Base-by-base conservation (phyloP, 2,888 invertebrate genomes). In the Trichopria drosophilae region DNA sequence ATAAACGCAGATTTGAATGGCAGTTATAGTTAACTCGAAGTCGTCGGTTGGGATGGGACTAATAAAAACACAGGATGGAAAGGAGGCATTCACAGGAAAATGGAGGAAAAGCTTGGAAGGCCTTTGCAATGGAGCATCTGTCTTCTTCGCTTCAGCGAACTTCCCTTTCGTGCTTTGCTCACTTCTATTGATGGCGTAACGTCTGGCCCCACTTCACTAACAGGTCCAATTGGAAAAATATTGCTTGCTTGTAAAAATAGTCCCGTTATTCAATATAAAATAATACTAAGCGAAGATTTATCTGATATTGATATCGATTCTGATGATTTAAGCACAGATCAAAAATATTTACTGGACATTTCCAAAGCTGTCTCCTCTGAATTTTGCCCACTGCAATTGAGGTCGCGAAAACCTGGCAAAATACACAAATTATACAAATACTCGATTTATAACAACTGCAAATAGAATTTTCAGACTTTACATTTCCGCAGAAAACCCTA, bases 391-490 rank as follows among this genome's bases (percentile, higher is more conserved):
- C 26, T 24, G 18, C 26, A 40, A 23, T 4, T 40, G 12, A 18
- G 26, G n/a, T 16, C 23, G 13, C 24, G 15, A 40, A 23, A 40
- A 13, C 40, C 40, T 10, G 40, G 40, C 15, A 15, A 9, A 26
- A 18, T 41, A 18, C 15, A 41, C 18, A 19, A 24, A 4, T 28
- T 29, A 4, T 19, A 29, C 29, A 18, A 29, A 19, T 29, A 29
- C 29, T 12, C 13, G 7, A 31, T 18, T 31, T 15, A 15, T 6
- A 31, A 31, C 7, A n/a, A n/a, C n/a, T n/a, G n/a, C n/a, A n/a
- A n/a, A n/a, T n/a, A n/a, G n/a, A n/a, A n/a, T n/a, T n/a, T 31
- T 28, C n/a, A 40, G 40, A 15, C 6, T 40, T 5, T 40, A 40
- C 16, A 24, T 40, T 7, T 40, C 40, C 12, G 26, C 40, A 12